phyloP scores from a whole-genome alignment of 2,888 invertebrate species.

The Bimastos eiseni region DNA sequence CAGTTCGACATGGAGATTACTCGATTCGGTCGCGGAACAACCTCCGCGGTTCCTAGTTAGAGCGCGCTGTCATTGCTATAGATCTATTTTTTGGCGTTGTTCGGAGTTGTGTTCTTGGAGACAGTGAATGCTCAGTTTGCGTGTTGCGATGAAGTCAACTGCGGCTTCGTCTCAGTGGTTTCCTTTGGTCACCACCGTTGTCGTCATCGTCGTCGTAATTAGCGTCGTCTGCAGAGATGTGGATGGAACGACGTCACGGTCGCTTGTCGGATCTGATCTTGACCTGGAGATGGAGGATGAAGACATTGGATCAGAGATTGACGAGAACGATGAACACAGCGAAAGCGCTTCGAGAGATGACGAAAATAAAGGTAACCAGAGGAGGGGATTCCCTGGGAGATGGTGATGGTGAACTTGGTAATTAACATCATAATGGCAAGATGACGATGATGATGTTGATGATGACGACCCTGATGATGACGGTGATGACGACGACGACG shows the following conservation, averaged over 20 bases:
- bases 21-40: neutral
- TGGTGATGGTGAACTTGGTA: neutral
- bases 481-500: too few relatives aligned
- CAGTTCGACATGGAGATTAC: neutral
- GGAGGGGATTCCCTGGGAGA: neutral
- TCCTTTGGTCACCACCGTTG: neutral
- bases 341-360: neutral
- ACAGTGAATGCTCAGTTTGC: neutral
- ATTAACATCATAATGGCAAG: neutral
- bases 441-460: too few relatives aligned
- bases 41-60: neutral
- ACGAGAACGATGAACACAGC: neutral
- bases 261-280: neutral
- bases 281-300: neutral
- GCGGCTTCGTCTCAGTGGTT: neutral
- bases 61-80: neutral
- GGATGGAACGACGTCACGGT: neutral
- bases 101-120: neutral
- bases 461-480: too few relatives aligned
- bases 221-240: neutral
- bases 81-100: neutral
- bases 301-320: too few relatives aligned
- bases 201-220: neutral
- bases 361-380: neutral
- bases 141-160: neutral